A percentile compares a stretch with the other conserved stretches of the same genome.
Evolutionary conservation across 2,797 vertebrate genomes (phyloP).

Genomic region (Hafferia zeledoni): DNA sequence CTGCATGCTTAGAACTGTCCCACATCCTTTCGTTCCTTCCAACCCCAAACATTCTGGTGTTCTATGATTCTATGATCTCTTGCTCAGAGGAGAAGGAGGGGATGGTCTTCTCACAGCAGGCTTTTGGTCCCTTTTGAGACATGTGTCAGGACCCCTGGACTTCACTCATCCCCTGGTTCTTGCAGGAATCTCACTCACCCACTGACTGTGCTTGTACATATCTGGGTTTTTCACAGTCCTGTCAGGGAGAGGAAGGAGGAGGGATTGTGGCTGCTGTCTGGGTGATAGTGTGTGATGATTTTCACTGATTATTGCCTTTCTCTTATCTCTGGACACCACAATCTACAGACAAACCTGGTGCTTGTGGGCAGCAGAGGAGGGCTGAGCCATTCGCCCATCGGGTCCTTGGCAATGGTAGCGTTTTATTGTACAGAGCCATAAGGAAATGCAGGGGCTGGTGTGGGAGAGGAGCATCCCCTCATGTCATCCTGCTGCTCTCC

Average conservation of each 20-base stretch:
- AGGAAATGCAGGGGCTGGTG: neutral
- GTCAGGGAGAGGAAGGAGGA: neutral
- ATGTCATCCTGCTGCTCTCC: neutral
- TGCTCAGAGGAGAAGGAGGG: neutral
- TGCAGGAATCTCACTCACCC: neutral
- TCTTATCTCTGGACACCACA: neutral
- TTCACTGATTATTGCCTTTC: neutral
- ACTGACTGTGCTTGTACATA: neutral
- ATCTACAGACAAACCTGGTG: neutral
- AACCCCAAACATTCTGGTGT: fast-evolving
- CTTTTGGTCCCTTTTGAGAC: neutral
- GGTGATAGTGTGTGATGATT: neutral
- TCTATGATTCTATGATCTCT: fast-evolving
- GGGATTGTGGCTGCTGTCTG: neutral
- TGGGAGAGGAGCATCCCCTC: neutral
- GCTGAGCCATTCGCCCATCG: neutral
- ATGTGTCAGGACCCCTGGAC: no score
- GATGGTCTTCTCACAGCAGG: neutral
- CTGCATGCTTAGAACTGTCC: neutral
- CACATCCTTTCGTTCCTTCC: neutral
- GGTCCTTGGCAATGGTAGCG: neutral
- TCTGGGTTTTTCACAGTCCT: neutral
- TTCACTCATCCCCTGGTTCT: neutral
- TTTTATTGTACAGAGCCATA: neutral
- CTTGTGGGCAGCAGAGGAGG: neutral